Evolutionary conservation across 2,797 vertebrate genomes (phyloP).

Genomic region (Neosilurus mollespiculum): DNA sequence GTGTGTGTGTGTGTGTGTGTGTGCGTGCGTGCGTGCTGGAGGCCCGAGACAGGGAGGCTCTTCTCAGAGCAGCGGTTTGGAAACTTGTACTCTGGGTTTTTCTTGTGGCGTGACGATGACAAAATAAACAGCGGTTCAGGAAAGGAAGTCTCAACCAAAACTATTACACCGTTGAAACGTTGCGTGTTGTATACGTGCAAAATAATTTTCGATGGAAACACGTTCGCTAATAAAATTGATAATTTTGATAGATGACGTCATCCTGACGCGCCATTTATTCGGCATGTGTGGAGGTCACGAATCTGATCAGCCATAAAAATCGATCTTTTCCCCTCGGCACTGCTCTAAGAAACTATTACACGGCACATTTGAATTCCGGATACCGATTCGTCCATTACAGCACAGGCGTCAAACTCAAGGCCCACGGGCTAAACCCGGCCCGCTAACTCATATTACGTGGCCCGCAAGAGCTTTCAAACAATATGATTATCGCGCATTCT

Average conservation of each 20-base stretch:
- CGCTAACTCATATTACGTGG: no score
- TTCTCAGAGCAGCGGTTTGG: slow-evolving; percentile 4
- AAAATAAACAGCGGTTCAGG: slow-evolving; percentile 24
- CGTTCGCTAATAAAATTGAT: neutral
- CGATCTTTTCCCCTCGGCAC: neutral
- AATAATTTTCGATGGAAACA: neutral
- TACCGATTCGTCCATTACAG: no score
- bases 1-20: neutral
- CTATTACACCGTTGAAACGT: slow-evolving; percentile 4
- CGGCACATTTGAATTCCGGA: no score
- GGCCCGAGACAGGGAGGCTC: slow-evolving; percentile 70
- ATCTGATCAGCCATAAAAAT: neutral
- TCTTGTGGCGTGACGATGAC: slow-evolving; percentile 6
- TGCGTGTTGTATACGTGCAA: neutral
- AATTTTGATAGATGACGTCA: neutral
- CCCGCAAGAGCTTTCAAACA: no score
- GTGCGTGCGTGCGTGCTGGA: slow-evolving; percentile 60
- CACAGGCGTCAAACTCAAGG: no score
- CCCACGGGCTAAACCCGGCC: no score
- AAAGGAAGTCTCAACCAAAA: slow-evolving; percentile 27
- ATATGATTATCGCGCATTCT: no score
- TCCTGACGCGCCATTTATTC: neutral
- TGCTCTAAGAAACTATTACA: no score
- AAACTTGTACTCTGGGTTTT: slow-evolving; percentile 27
- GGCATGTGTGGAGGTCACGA: neutral